Conservation (phyloP, 1,140 invertebrate genomes). For the Magallana gigas region DNA sequence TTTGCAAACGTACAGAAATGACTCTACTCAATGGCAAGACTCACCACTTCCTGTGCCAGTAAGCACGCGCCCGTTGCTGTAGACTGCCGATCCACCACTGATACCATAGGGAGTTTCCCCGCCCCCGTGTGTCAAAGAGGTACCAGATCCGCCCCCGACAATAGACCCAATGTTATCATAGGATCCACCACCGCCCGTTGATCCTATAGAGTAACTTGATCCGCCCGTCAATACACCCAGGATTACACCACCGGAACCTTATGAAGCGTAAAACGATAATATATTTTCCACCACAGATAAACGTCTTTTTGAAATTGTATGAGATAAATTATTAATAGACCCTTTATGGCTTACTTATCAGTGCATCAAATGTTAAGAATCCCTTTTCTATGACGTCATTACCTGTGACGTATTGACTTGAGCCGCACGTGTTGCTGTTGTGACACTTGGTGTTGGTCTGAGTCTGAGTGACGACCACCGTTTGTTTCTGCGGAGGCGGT, state of each 20-base stretch:
- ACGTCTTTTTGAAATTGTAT: no score
- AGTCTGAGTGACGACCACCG: not conserved
- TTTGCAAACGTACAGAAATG: no score
- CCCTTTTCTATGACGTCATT: not conserved
- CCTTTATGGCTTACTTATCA: no score
- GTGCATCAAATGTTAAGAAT: no score
- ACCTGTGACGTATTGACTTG: not conserved
- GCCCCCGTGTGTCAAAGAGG: not conserved
- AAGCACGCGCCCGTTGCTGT: not conserved
- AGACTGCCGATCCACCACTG: slow-evolving; percentile 18
- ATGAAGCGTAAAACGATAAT: no score
- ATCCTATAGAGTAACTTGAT: not conserved
- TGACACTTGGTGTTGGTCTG: not conserved
- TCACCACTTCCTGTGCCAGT: not conserved
- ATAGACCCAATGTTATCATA: not conserved
- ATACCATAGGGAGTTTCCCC: slow-evolving; percentile 22
- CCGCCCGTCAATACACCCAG: slow-evolving; percentile 9
- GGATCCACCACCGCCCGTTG: not conserved
- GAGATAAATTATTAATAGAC: no score
- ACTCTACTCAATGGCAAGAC: not conserved
- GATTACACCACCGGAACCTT: not conserved
- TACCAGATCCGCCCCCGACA: not conserved
- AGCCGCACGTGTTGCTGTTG: not conserved
- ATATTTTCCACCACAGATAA: no score
- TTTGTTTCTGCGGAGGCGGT: slow-evolving; percentile 35